A percentile compares a stretch with the other conserved stretches of the same genome.
Conservation (phyloP, 2,888 invertebrate genomes). For the Lamproptera curius region DNA sequence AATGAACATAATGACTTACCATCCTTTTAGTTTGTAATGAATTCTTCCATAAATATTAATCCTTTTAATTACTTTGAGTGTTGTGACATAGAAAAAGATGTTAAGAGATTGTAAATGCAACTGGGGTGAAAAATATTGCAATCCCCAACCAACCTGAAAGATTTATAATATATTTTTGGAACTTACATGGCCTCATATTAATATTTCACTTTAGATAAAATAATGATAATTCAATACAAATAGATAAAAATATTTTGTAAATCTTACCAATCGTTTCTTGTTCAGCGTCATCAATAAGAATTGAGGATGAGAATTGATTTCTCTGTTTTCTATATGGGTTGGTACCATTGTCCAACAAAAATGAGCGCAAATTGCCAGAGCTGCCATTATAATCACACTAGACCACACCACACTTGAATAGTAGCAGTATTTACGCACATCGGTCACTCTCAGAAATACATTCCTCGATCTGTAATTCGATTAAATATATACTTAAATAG, state of each 20-base stretch:
- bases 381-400: slow-evolving; percentile 83
- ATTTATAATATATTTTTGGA: too few species aligned
- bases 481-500: not conserved
- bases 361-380: slow-evolving; percentile 88
- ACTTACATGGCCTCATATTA: too few species aligned
- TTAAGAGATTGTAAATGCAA: slow-evolving; percentile 90
- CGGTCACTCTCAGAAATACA: slow-evolving; percentile 90
- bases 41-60: slow-evolving; percentile 91
- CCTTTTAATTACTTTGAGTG: slow-evolving; percentile 86
- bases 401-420: slow-evolving; percentile 91
- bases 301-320: slow-evolving; percentile 59
- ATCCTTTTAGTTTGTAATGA: slow-evolving; percentile 91
- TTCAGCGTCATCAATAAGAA: slow-evolving; percentile 73
- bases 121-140: slow-evolving; percentile 89
- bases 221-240: not conserved
- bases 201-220: too few species aligned
- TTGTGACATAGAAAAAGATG: slow-evolving; percentile 88
- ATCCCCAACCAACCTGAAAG: slow-evolving; percentile 87
- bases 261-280: slow-evolving; percentile 85
- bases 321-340: slow-evolving; percentile 67
- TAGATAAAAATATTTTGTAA: not conserved
- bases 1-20: slow-evolving; percentile 80
- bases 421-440: slow-evolving; percentile 91
- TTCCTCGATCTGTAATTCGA: slow-evolving; percentile 83
- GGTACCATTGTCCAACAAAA: slow-evolving; percentile 83